A percentile compares a stretch with the other conserved stretches of the same genome.
Evolutionary conservation across 2,888 invertebrate species (phyloP).

Genomic region (Tetropium fuscum): DNA sequence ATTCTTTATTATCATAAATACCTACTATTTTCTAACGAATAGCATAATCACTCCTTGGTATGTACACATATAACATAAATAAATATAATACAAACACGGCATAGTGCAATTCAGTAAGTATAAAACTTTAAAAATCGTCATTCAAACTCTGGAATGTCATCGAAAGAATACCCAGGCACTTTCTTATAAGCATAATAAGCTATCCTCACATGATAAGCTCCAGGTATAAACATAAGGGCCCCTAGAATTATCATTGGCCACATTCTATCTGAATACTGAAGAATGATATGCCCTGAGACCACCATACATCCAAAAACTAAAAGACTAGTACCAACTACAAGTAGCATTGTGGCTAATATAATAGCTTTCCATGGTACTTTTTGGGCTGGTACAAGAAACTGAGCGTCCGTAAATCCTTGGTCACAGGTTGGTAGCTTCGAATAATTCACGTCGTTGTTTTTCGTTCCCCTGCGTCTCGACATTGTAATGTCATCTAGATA

Average conservation of each 20-base stretch:
- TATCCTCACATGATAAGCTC: slow-evolving; percentile 90
- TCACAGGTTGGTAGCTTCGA: slow-evolving; percentile 68
- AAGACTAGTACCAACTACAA: slow-evolving; percentile 76
- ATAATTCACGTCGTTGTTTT: slow-evolving; percentile 74
- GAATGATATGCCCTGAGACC: slow-evolving; percentile 83
- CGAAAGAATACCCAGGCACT: slow-evolving; percentile 86
- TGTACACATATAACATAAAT: too few species aligned
- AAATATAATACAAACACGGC: too few species aligned
- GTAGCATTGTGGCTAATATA: slow-evolving; percentile 79
- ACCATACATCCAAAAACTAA: slow-evolving; percentile 84
- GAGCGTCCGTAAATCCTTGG: slow-evolving; percentile 78
- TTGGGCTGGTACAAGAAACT: slow-evolving; percentile 74
- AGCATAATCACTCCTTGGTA: too few species aligned
- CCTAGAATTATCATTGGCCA: slow-evolving; percentile 93
- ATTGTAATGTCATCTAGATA: slow-evolving; percentile 68
- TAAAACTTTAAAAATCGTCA: too few species aligned
- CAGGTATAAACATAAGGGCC: slow-evolving; percentile 90
- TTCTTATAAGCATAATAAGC: slow-evolving; percentile 88
- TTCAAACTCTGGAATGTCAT: slow-evolving; percentile 91
- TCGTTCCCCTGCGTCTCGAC: slow-evolving; percentile 71
- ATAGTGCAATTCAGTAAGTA: too few species aligned
- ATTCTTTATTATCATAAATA: too few species aligned
- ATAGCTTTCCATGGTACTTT: slow-evolving; percentile 90
- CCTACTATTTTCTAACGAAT: too few species aligned
- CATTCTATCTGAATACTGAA: slow-evolving; percentile 87